Conservation (phyloP, 2,888 invertebrate genomes). For the Drosophila lutescens region DNA sequence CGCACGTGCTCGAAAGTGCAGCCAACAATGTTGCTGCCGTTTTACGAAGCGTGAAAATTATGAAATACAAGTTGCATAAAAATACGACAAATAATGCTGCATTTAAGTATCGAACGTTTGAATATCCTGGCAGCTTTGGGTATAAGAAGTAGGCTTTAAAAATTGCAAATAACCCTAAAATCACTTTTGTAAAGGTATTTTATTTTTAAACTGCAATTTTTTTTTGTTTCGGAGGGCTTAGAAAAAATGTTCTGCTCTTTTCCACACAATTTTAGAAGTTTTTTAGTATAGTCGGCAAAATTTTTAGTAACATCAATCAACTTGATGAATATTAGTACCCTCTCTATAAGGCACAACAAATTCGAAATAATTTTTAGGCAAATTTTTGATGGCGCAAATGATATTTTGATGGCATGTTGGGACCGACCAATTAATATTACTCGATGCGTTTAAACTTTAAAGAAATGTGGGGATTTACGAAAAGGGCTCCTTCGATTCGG, state of each 20-base stretch:
- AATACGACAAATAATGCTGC: slow-evolving; percentile 1
- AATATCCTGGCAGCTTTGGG: background rate
- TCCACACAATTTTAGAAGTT: no score
- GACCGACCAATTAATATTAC: slow-evolving; percentile 68
- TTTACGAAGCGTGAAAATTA: slow-evolving; percentile 74
- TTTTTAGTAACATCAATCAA: background rate
- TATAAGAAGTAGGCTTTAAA: no score
- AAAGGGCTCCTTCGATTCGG: slow-evolving; percentile 66
- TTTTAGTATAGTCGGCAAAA: no score
- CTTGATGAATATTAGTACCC: background rate
- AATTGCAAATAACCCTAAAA: no score
- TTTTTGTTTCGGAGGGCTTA: no score
- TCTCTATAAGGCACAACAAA: background rate
- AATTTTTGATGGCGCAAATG: slow-evolving; percentile 16
- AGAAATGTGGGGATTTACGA: slow-evolving; percentile 8
- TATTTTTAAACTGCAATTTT: no score
- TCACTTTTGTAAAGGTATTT: no score
- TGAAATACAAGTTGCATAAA: slow-evolving; percentile 42
- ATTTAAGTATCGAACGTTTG: background rate
- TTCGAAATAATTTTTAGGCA: background rate
- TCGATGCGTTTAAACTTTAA: slow-evolving; percentile 22
- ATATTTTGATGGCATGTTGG: background rate
- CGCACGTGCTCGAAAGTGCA: slow-evolving; percentile 30
- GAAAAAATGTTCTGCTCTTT: no score
- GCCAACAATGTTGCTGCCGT: slow-evolving; percentile 65